Evolutionary conservation across 2,888 invertebrate species (phyloP).

Genomic region (Agrilus cyanescens): DNA sequence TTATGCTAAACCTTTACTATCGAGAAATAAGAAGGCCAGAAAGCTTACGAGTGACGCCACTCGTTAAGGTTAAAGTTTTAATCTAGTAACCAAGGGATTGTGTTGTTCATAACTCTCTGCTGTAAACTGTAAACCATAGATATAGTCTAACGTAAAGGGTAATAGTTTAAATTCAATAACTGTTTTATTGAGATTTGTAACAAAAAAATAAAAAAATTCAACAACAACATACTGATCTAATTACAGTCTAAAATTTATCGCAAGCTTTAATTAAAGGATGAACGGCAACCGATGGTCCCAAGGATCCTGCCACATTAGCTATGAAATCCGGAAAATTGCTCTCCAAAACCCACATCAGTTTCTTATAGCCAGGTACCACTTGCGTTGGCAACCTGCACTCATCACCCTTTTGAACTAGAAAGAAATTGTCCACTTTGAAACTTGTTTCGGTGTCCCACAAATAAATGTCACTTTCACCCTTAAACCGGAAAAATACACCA

Average conservation of each 20-base stretch:
- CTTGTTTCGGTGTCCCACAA: slow-evolving; percentile 50
- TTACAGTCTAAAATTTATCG: slow-evolving; percentile 20
- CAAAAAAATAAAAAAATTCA: too few relatives aligned
- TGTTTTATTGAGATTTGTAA: too few relatives aligned
- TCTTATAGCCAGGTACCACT: slow-evolving; percentile 46
- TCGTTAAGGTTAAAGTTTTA: too few relatives aligned
- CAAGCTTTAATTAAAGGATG: slow-evolving; percentile 46
- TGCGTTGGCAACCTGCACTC: slow-evolving; percentile 49
- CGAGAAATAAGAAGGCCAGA: too few relatives aligned
- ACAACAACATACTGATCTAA: background rate
- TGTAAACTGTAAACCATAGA: too few relatives aligned
- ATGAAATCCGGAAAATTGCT: slow-evolving; percentile 56
- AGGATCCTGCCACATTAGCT: slow-evolving; percentile 45
- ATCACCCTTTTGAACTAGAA: slow-evolving; percentile 45
- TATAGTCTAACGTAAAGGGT: too few relatives aligned
- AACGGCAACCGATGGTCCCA: slow-evolving; percentile 47
- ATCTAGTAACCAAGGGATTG: too few relatives aligned
- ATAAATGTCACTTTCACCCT: slow-evolving; percentile 49
- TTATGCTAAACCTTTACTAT: too few relatives aligned
- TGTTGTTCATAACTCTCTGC: too few relatives aligned
- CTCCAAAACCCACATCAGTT: slow-evolving; percentile 51
- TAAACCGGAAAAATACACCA: slow-evolving; percentile 48
- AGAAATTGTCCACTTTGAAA: slow-evolving; percentile 43
- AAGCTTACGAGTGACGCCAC: too few relatives aligned
- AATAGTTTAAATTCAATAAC: too few relatives aligned